Percentiles rank a stretch among this genome's conserved stretches.
Evolutionary conservation across 2,113 vertebrate species (phyloP).

Genomic region (Ptychochromis oligacanthus): DNA sequence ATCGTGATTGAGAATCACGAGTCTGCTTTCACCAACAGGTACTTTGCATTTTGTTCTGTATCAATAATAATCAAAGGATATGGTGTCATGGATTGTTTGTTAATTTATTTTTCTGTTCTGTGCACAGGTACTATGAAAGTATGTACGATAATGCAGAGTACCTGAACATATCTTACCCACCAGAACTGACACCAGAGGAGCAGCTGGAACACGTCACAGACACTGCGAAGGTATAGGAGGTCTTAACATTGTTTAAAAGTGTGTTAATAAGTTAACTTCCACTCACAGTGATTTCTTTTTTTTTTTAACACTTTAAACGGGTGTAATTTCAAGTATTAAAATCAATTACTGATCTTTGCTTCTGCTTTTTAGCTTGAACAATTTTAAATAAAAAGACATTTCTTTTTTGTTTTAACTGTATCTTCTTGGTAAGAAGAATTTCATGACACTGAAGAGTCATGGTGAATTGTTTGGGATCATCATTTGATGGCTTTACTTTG

Average conservation of each 20-base stretch:
- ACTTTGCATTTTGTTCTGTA: neutral
- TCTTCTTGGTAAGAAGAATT: no score
- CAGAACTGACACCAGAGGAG: constrained; percentile 84
- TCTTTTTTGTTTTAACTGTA: neutral
- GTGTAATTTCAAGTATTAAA: no score
- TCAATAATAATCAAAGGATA: neutral
- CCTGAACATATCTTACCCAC: constrained; percentile 83
- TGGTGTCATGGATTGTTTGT: no score
- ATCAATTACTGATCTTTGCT: neutral
- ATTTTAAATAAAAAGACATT: neutral
- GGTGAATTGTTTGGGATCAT: no score
- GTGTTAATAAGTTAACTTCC: neutral
- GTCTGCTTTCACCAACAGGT: constrained; percentile 84
- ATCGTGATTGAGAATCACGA: constrained; percentile 88
- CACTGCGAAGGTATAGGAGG: constrained; percentile 82
- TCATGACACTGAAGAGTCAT: no score
- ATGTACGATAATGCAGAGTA: constrained; percentile 87
- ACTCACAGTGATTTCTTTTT: neutral
- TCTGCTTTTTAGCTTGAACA: neutral
- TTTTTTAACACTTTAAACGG: neutral
- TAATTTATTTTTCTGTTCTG: neutral
- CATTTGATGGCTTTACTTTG: no score
- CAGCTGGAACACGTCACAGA: constrained; percentile 84
- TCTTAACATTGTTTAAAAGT: neutral
- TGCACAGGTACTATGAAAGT: constrained; percentile 90